Base-by-base conservation (phyloP, 1,140 invertebrate species). In the Palaemon carinicauda region DNA sequence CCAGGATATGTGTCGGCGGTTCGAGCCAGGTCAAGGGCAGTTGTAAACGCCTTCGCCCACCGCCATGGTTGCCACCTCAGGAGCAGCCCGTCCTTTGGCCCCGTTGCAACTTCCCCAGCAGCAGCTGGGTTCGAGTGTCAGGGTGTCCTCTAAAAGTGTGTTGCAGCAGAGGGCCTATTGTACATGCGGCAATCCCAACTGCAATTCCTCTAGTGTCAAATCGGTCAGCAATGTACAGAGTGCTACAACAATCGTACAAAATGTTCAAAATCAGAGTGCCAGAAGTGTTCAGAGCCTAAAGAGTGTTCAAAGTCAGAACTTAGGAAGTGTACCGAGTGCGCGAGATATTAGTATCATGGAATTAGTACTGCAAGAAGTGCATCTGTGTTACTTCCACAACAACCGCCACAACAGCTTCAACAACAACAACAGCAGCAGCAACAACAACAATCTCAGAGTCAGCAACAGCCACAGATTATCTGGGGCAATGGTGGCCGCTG, bases 1-100 rank as follows among this genome's bases (percentile, higher is more conserved):
- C 87, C 89, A 17, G 87, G 83, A 15, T 89, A 87, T 74, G 74
- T 85, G 50, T 85, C 87, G 21, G 75, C 87, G 24, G 87, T 88
- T 12, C 31, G 87, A 69, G 80, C 87, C 21, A 53, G 87, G 69
- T 85, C 83, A 54, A 69, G 80, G 54, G 71, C 82, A 10, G 82
- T 88, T n/a, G 85, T 87, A 5, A n/a, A 87, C 85, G 21, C 85
- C 85, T 7, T 87, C 85, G 21, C 85, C 85, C 33, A 81, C 79
- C 3, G 73, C 80, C 31, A 87, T 87, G 85, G 80, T 87, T 71
- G 85, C 85, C 79, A 87, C 85, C n/a, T 81, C 85, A 60, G 85
- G 79, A 50, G 85, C 85, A 69, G 71, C 85, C 31, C 77, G 80
- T 31, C 85, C 85, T 73, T 33, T 87, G 71, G 85, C 80, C n/a